Evolutionary conservation across 2,888 invertebrate genomes (phyloP).

Genomic region (Platycheirus rosarum): DNA sequence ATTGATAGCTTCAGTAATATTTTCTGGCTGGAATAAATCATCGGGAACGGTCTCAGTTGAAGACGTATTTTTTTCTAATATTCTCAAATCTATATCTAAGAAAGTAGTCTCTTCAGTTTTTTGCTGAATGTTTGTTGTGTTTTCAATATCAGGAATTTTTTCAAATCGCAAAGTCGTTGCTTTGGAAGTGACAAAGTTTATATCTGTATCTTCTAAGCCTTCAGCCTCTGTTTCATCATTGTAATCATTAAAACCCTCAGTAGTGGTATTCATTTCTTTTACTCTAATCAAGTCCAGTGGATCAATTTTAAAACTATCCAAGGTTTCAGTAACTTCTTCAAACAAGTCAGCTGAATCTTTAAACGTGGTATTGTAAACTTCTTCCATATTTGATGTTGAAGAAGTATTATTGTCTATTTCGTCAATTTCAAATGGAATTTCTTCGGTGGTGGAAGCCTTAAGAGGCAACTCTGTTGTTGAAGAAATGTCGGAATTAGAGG

Average conservation of each 20-base stretch:
- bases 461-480: background rate
- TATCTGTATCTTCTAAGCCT: background rate
- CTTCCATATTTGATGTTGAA: background rate
- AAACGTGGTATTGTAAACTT: background rate
- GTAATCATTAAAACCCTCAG: background rate
- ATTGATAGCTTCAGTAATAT: background rate
- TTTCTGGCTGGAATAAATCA: background rate
- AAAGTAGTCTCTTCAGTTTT: background rate
- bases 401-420: background rate
- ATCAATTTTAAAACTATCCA: background rate
- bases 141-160: background rate
- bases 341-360: background rate
- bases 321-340: slow-evolving; percentile 10
- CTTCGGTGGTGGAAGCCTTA: background rate
- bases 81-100: background rate
- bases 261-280: background rate
- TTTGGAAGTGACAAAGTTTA: background rate
- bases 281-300: background rate
- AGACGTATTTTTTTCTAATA: background rate
- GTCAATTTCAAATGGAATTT: background rate
- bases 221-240: background rate
- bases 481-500: background rate
- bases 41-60: background rate
- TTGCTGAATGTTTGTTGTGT: background rate
- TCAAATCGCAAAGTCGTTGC: background rate